phyloP scores from a whole-genome alignment of 2,888 invertebrate species.

The Cantharis flavilabris region DNA sequence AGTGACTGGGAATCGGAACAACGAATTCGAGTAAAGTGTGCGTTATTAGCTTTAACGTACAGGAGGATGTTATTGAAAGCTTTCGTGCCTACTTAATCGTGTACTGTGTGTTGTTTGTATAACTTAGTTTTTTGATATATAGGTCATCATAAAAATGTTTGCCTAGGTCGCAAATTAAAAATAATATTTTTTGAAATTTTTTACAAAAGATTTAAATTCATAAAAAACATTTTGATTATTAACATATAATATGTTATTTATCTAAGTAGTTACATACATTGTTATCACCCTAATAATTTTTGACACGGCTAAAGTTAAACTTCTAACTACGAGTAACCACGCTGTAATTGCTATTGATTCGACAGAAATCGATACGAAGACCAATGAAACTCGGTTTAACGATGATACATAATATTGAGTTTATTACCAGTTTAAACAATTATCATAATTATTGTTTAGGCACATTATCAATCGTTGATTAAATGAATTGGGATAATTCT shows the following conservation, averaged over 20 bases:
- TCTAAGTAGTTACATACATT: too few species aligned
- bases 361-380: not conserved
- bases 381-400: not conserved
- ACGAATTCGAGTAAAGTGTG: too few species aligned
- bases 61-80: too few species aligned
- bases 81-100: too few species aligned
- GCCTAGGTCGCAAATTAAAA: too few species aligned
- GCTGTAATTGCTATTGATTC: not conserved
- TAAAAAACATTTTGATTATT: not conserved
- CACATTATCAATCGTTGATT: not conserved
- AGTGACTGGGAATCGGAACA: too few species aligned
- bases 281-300: not conserved
- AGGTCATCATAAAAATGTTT: too few species aligned
- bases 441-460: not conserved
- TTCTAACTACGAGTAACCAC: not conserved
- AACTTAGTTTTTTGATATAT: too few species aligned
- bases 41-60: too few species aligned
- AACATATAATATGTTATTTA: not conserved
- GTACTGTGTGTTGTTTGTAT: too few species aligned
- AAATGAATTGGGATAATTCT: constrained; percentile 12
- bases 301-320: not conserved
- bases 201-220: too few species aligned
- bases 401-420: not conserved
- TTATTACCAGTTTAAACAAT: not conserved
- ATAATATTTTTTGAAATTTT: too few species aligned